phyloP scores from a whole-genome alignment of 2,888 invertebrate genomes.

The Hyalella azteca region DNA sequence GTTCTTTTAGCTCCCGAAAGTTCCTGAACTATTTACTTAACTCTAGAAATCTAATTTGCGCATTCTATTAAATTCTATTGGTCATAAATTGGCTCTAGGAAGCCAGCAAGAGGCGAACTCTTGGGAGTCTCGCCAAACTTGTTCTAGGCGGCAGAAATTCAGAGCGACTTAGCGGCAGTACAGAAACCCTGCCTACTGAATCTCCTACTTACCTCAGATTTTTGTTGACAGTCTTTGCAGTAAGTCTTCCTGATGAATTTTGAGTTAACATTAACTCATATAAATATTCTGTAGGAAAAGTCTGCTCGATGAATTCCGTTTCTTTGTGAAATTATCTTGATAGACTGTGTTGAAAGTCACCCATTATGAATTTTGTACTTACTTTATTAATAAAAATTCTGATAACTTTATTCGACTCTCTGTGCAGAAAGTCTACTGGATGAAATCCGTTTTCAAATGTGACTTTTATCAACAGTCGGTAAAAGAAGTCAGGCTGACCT shows the following conservation, averaged over 20 bases:
- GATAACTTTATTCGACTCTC: not conserved
- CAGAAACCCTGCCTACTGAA: not conserved
- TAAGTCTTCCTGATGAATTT: slow-evolving; percentile 17
- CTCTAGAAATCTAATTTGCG: slow-evolving; percentile 30
- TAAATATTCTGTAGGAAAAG: too few relatives aligned
- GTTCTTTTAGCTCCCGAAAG: slow-evolving; percentile 6
- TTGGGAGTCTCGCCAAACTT: slow-evolving; percentile 24
- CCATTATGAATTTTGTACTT: too few relatives aligned
- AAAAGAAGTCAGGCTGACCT: too few relatives aligned
- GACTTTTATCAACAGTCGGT: too few relatives aligned
- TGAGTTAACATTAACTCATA: too few relatives aligned
- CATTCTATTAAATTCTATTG: slow-evolving; percentile 14
- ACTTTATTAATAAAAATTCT: too few relatives aligned
- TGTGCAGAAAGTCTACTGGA: not conserved
- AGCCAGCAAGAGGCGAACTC: slow-evolving; percentile 20
- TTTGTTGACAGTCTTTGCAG: too few relatives aligned
- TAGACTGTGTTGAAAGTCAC: too few relatives aligned
- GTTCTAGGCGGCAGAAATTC: slow-evolving; percentile 6
- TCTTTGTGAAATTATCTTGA: too few relatives aligned
- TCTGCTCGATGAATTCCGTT: too few relatives aligned
- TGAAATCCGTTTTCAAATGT: too few relatives aligned
- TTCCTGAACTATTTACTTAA: slow-evolving; percentile 27
- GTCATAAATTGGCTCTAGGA: slow-evolving; percentile 27
- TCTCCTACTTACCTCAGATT: too few relatives aligned
- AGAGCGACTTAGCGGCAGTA: slow-evolving; percentile 13